Percentiles rank a stretch among this genome's conserved stretches.
Evolutionary conservation across 2,797 vertebrate species (phyloP).

Genomic region (Amazonetta brasiliensis): DNA sequence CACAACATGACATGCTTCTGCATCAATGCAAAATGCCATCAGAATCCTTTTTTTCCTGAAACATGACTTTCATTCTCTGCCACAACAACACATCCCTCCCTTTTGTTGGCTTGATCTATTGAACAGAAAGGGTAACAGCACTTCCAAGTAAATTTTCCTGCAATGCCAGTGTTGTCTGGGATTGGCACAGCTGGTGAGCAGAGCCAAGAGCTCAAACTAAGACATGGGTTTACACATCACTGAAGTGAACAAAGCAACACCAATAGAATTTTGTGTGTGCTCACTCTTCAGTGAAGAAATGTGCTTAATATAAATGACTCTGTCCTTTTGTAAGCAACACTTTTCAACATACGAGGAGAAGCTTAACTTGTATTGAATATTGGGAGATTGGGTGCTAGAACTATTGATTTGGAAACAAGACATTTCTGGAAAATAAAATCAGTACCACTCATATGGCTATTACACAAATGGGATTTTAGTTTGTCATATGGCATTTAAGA

Average conservation of each 20-base stretch:
- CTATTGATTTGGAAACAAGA: not conserved
- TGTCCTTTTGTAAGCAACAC: not conserved
- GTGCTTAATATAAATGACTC: not conserved
- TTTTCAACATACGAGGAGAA: not conserved
- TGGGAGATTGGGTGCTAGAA: not conserved
- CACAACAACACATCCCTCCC: not conserved
- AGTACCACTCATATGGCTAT: not conserved
- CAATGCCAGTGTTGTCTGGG: not conserved
- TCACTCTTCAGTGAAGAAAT: not conserved
- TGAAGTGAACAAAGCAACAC: not conserved
- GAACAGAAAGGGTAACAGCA: not conserved
- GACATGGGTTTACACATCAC: not conserved
- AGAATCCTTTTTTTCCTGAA: not conserved
- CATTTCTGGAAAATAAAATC: not conserved
- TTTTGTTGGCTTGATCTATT: not conserved
- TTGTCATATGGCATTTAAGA: not conserved
- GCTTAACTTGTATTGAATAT: not conserved
- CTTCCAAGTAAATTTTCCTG: not conserved
- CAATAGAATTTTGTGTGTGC: fast-evolving
- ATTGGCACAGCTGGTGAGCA: not conserved
- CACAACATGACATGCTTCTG: not conserved
- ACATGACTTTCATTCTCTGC: not conserved
- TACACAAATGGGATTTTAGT: not conserved
- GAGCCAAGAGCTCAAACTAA: not conserved
- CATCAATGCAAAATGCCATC: not conserved